Evolutionary conservation across 2,113 vertebrate genomes (phyloP).

Genomic region (Bungarus multicinctus): DNA sequence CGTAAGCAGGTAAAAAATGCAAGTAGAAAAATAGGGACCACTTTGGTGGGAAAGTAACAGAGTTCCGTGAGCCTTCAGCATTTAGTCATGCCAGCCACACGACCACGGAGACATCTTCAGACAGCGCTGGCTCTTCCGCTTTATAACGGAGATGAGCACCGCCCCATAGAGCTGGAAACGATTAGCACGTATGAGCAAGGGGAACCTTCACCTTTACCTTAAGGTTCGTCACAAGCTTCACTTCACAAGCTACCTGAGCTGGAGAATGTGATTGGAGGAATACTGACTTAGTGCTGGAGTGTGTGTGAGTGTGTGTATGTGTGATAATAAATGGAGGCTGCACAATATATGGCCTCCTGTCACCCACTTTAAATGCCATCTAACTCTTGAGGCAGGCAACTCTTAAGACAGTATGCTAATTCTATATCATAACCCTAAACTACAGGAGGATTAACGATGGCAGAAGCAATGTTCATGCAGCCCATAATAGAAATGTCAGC

Average conservation of each 20-base stretch:
- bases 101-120: no score
- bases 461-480: background rate
- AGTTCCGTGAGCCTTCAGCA: no score
- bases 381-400: slow-evolving; percentile 17
- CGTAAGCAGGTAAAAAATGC: no score
- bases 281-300: background rate
- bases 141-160: no score
- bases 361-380: slow-evolving; percentile 31
- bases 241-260: background rate
- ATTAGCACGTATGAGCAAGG: no score
- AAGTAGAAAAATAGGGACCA: no score
- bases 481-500: slow-evolving; percentile 31
- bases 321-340: slow-evolving; percentile 14
- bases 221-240: background rate
- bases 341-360: slow-evolving; percentile 15
- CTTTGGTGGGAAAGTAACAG: no score
- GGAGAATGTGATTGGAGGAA: background rate
- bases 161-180: no score
- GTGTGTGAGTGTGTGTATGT: background rate
- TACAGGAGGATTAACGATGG: slow-evolving; percentile 33
- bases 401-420: slow-evolving; percentile 36
- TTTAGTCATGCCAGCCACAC: no score
- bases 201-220: no score
- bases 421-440: slow-evolving; percentile 35
- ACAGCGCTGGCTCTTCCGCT: no score